phyloP scores from a whole-genome alignment of 2,113 vertebrate species.

The Cercocebus atys region DNA sequence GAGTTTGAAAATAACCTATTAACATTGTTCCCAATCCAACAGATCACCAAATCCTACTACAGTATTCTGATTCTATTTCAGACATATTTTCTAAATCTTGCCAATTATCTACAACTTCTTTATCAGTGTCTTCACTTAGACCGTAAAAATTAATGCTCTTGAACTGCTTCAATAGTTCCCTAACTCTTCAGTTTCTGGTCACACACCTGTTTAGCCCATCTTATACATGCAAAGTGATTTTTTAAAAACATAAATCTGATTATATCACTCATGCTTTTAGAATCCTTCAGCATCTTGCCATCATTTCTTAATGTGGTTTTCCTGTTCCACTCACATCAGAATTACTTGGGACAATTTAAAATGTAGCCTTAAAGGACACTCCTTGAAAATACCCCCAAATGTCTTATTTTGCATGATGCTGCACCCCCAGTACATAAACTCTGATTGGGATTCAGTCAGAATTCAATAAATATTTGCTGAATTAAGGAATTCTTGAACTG shows the following conservation, averaged over 20 bases:
- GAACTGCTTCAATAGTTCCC: not conserved
- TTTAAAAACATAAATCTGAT: not conserved
- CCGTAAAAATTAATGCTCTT: not conserved
- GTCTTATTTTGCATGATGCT: not conserved
- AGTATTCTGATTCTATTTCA: not conserved
- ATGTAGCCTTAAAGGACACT: not conserved
- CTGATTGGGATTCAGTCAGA: not conserved
- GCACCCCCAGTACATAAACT: not conserved
- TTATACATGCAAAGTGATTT: not conserved
- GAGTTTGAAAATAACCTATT: conserved; percentile 13
- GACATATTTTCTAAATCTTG: not conserved
- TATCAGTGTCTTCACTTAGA: not conserved
- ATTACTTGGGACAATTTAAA: not conserved
- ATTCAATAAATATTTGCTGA: not conserved
- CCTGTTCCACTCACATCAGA: not conserved
- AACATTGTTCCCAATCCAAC: not conserved
- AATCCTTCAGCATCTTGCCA: not conserved
- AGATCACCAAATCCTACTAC: not conserved
- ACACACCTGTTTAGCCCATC: not conserved
- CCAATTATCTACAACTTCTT: not conserved
- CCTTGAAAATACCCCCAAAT: not conserved
- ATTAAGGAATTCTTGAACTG: not conserved
- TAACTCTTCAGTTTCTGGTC: not conserved
- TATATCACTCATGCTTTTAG: not conserved
- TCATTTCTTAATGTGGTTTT: not conserved